Conservation (phyloP, 1,140 invertebrate species). For the Mya arenaria region DNA sequence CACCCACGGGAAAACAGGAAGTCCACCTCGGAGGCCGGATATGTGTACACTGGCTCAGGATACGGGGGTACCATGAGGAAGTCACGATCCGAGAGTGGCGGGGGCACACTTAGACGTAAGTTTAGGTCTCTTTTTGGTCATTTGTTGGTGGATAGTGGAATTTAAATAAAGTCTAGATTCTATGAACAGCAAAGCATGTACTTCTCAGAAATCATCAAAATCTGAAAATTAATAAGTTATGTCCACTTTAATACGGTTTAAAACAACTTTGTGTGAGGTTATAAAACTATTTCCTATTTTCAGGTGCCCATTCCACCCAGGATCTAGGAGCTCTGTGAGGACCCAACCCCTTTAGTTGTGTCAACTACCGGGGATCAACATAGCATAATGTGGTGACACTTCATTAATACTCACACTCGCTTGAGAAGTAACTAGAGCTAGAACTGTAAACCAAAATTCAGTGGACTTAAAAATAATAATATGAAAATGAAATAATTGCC, state of each 20-base stretch:
- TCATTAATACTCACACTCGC: too few species aligned
- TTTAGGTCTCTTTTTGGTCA: neutral
- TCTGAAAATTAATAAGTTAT: too few species aligned
- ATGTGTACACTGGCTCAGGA: slow-evolving; percentile 58
- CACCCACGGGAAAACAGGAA: slow-evolving; percentile 59
- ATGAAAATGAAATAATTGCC: too few species aligned
- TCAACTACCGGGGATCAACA: too few species aligned
- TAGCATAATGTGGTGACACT: too few species aligned
- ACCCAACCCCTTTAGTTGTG: too few species aligned
- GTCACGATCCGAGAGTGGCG: slow-evolving; percentile 66
- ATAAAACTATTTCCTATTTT: slow-evolving; percentile 8
- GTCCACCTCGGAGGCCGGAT: slow-evolving; percentile 70
- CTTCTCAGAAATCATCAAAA: too few species aligned
- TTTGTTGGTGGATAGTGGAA: neutral
- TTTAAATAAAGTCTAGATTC: neutral
- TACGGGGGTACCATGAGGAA: slow-evolving; percentile 59
- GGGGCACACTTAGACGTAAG: slow-evolving; percentile 75
- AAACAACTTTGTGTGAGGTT: neutral
- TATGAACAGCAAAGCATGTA: neutral
- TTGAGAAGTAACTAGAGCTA: too few species aligned
- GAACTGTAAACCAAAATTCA: too few species aligned
- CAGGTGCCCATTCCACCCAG: slow-evolving; percentile 44
- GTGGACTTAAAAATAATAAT: too few species aligned
- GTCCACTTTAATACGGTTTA: neutral
- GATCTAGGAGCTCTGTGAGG: slow-evolving; percentile 71